These are phyloP conservation scores for Amyelois transitella DNA, from an alignment of 1,140 invertebrate species.

Conservation along the genomic window DNA sequence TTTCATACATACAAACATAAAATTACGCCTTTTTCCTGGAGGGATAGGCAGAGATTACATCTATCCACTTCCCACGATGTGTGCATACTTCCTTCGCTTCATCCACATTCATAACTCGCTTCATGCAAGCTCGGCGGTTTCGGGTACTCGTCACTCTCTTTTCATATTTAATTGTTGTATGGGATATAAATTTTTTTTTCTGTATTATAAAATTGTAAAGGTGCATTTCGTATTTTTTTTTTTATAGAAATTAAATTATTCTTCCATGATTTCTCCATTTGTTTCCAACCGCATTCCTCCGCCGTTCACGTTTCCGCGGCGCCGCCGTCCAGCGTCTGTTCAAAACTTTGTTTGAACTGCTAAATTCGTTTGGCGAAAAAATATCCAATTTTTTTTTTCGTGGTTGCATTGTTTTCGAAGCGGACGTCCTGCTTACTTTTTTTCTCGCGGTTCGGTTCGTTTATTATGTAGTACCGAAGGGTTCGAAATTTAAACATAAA, in stretches of 20 bases:
- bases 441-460: constrained; percentile 12
- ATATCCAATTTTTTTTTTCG: constrained; percentile 18
- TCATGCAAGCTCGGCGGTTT: too few species aligned
- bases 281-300: background rate
- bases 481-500: background rate
- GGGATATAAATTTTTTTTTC: too few species aligned
- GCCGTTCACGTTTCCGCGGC: constrained; percentile 6
- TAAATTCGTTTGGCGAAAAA: constrained; percentile 30
- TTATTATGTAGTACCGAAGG: constrained; percentile 18
- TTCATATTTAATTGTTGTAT: too few species aligned
- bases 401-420: constrained; percentile 20
- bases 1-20: too few species aligned
- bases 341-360: constrained; percentile 28
- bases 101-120: too few species aligned
- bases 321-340: constrained; percentile 31
- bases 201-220: too few species aligned
- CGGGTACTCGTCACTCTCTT: too few species aligned
- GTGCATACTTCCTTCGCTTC: too few species aligned
- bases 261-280: background rate
- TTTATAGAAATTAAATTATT: background rate
- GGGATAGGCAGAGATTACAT: too few species aligned
- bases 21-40: too few species aligned
- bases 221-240: background rate
- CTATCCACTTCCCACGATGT: too few species aligned
- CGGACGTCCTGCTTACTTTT: constrained; percentile 26